phyloP scores from a whole-genome alignment of 2,113 vertebrate genomes.

The Microtus ochrogaster region DNA sequence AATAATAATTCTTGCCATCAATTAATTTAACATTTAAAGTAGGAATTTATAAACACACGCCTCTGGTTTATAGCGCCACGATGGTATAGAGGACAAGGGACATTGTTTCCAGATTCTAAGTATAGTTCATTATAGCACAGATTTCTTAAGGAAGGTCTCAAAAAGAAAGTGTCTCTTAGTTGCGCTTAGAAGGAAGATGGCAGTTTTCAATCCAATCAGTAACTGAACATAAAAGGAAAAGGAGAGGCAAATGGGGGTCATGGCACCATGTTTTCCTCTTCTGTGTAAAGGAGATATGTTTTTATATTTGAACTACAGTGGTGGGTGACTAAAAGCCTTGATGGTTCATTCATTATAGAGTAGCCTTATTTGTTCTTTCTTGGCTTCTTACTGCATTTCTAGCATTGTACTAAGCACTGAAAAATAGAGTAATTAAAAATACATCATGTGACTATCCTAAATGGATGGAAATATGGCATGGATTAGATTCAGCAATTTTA shows the following conservation, averaged over 20 bases:
- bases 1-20: not conserved
- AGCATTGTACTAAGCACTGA: not conserved
- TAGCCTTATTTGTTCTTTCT: not conserved
- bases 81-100: not conserved
- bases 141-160: not conserved
- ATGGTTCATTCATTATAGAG: not conserved
- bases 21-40: not conserved
- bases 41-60: not conserved
- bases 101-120: not conserved
- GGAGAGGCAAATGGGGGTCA: not conserved
- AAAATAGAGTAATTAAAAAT: not conserved
- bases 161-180: not conserved
- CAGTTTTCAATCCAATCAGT: not conserved
- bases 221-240: not conserved
- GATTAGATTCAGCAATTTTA: not conserved
- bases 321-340: not conserved
- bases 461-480: no score
- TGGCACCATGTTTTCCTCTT: not conserved
- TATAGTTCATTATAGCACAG: not conserved
- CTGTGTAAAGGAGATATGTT: not conserved
- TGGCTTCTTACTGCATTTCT: not conserved
- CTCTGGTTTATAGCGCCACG: not conserved
- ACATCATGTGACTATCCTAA: not conserved
- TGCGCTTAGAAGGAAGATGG: not conserved
- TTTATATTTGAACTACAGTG: not conserved